These are phyloP conservation scores for Epizoanthus rinbou DNA, from an alignment of 92 coral and sea anemone genomes.

Conservation along the genomic window DNA sequence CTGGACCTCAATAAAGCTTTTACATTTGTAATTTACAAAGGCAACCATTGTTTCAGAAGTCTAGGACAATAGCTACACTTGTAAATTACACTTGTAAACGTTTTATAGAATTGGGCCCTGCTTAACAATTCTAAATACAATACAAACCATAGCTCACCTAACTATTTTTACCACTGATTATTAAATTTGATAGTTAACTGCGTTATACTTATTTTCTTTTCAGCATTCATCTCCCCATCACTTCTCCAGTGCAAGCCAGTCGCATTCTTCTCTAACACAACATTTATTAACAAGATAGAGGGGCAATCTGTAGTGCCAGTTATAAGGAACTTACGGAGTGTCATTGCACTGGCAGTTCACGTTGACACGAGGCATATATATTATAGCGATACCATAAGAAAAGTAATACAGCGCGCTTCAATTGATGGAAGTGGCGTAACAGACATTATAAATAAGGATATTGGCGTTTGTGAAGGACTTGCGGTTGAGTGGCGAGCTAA, in stretches of 20 bases:
- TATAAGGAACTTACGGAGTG: not conserved
- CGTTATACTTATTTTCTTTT: not conserved
- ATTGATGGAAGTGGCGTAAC: not conserved
- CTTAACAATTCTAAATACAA: no score
- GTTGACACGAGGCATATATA: slow-evolving; percentile 9
- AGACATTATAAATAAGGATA: slow-evolving; percentile 1
- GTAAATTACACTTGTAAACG: no score
- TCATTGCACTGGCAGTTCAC: slow-evolving; percentile 25
- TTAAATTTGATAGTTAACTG: no score
- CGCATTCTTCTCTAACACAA: slow-evolving; percentile 28
- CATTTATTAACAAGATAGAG: slow-evolving; percentile 30
- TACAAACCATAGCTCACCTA: no score
- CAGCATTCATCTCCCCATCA: slow-evolving; percentile 1
- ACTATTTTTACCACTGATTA: no score
- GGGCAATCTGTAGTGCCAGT: not conserved
- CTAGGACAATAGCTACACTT: no score
- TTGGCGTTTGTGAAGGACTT: slow-evolving; percentile 30
- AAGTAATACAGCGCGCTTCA: not conserved
- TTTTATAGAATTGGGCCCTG: no score
- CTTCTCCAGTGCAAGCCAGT: slow-evolving; percentile 19
- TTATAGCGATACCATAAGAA: not conserved
- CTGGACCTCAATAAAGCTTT: no score
- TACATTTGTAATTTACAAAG: no score
- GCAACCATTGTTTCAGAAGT: no score
- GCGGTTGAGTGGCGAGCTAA: slow-evolving; percentile 32